Conservation (phyloP, 2,113 vertebrate species). For the Silurus glanis region DNA sequence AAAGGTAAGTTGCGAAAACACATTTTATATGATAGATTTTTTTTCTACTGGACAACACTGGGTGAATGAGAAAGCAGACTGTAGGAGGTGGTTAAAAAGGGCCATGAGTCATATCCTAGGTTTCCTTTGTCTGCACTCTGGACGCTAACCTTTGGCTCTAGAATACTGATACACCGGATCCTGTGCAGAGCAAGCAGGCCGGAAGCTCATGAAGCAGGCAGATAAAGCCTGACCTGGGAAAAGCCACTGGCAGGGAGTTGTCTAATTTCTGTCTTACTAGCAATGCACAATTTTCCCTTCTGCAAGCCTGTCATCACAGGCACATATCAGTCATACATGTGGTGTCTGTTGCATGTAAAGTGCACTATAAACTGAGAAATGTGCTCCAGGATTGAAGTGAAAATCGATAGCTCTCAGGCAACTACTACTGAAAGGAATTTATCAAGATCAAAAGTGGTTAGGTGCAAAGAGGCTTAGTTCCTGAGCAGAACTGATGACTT, state of each 20-base stretch:
- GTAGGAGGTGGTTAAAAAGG: conserved; percentile 50
- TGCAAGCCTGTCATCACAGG: conserved; percentile 30
- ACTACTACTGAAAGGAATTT: not conserved
- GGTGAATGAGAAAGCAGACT: conserved; percentile 37
- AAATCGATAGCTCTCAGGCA: not conserved
- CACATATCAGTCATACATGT: not conserved
- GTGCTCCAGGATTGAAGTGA: not conserved
- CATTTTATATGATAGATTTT: not conserved
- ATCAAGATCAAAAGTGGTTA: not conserved
- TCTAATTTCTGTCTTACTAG: conserved; percentile 39
- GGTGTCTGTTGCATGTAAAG: not conserved
- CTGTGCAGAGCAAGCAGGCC: conserved; percentile 38
- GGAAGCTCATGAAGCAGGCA: conserved; percentile 60
- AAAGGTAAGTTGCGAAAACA: not conserved
- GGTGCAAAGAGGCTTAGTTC: not conserved
- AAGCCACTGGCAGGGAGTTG: conserved; percentile 42
- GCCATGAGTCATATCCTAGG: conserved; percentile 58
- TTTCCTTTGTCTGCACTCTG: conserved; percentile 58
- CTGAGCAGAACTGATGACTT: conserved; percentile 10
- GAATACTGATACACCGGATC: conserved; percentile 53
- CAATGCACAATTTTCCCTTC: conserved; percentile 33
- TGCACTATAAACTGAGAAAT: not conserved
- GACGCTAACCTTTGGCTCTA: conserved; percentile 57
- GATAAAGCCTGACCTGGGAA: conserved; percentile 60
- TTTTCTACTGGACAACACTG: not conserved